Base-by-base conservation (phyloP, 2,888 invertebrate species). In the Apodemia mormo region DNA sequence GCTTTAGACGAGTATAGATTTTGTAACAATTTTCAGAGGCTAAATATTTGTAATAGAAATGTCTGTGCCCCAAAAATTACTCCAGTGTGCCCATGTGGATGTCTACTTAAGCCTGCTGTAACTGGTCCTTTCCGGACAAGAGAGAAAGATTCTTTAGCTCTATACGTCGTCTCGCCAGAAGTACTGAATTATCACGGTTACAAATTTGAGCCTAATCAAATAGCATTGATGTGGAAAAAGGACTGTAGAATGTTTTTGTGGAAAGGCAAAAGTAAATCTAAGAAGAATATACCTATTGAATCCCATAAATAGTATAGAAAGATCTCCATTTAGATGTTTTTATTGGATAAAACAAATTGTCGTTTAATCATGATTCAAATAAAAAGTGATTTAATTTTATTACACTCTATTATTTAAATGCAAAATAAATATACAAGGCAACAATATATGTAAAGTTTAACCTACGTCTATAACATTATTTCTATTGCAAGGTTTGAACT, bases 171-270 rank as follows among this genome's bases (percentile, higher is more conserved):
- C 14, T 84, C 92, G 5, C 93, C 94, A n/a, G 94, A 94, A 68
- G 92, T 94, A 64, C 85, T 95, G 22, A 89, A 82, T 65, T 89
- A 94, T 72, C 93, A 95, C 80, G 95, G 95, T 2, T 94, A 91
- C 72, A 88, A 84, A 75, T 94, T 95, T 77, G 91, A 94, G 22
- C 86, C 94, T 0, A 92, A 85, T 67, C 94, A 96, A 79, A 95
- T 96, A 71, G 95, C 96, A 1, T 93, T 92, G 79, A 92, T 94
- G 72, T 96, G 95, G 95, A 96, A 96, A 80, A 96, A 96, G 82
- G 96, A 96, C 78, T 95, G 95, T 74, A 89, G 96, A 78, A 96
- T 94, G 90, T 96, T 96, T 92, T 85, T 96, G 69, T 96, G 93
- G 93, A 93, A 93, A 80, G 91, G 91, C 45, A 85, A 80, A 80